phyloP scores from a whole-genome alignment of 2,113 vertebrate genomes.

The Danionella cerebrum region DNA sequence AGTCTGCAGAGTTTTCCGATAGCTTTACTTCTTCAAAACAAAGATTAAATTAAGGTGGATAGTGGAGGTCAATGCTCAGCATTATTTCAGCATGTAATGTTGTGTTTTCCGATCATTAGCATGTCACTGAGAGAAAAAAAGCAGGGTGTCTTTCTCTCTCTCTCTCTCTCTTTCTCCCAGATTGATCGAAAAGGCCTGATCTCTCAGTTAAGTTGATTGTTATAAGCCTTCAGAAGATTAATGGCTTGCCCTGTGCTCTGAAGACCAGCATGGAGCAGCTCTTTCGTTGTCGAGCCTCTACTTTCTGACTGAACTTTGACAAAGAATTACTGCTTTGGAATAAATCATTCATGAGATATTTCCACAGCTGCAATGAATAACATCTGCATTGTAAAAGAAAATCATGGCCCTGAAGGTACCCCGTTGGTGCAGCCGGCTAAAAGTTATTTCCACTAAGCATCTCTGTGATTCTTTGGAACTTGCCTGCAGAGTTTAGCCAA shows the following conservation, averaged over 20 bases:
- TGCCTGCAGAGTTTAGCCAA: too few species aligned
- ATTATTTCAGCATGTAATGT: neutral
- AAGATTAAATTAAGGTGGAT: neutral
- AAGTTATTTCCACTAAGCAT: too few species aligned
- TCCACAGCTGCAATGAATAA: slow-evolving; percentile 22
- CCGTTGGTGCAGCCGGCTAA: neutral
- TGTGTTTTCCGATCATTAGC: neutral
- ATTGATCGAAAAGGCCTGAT: slow-evolving; percentile 35
- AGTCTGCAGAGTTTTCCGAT: neutral
- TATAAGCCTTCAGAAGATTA: slow-evolving; percentile 38
- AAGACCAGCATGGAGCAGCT: slow-evolving; percentile 33
- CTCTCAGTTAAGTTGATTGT: slow-evolving; percentile 45
- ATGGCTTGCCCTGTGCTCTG: slow-evolving; percentile 32
- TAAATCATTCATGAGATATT: slow-evolving; percentile 15
- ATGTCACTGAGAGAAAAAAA: slow-evolving; percentile 24
- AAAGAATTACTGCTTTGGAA: slow-evolving; percentile 11
- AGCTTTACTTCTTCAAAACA: neutral
- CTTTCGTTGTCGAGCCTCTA: slow-evolving; percentile 19
- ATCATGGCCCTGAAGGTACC: neutral
- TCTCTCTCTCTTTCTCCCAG: slow-evolving; percentile 33
- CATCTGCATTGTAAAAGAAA: neutral
- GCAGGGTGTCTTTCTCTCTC: slow-evolving; percentile 33
- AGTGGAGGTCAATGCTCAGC: neutral
- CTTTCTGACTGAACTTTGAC: slow-evolving; percentile 26
- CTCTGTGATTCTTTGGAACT: too few species aligned